phyloP scores from a whole-genome alignment of 2,113 vertebrate species.

The Asarcornis scutulata region DNA sequence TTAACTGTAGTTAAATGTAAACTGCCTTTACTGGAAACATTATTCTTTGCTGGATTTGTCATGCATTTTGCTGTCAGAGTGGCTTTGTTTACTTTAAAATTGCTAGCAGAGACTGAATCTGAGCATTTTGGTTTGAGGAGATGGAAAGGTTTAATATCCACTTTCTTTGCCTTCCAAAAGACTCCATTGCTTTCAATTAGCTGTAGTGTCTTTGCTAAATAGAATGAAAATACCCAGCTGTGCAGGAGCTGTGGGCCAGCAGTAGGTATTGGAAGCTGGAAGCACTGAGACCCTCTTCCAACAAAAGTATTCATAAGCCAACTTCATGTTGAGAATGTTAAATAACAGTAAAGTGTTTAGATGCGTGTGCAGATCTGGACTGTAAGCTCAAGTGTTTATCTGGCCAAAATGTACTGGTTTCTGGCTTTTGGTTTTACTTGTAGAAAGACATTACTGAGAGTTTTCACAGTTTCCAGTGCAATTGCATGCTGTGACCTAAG shows the following conservation, averaged over 20 bases:
- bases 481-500: not conserved
- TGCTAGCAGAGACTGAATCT: not conserved
- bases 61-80: not conserved
- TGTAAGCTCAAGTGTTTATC: not conserved
- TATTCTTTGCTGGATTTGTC: not conserved
- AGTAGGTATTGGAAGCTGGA: constrained; percentile 1
- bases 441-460: not conserved
- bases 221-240: constrained; percentile 31
- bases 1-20: not conserved
- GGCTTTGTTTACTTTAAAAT: not conserved
- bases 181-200: constrained; percentile 38
- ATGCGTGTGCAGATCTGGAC: not conserved
- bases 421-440: not conserved
- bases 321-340: not conserved
- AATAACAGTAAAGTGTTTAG: not conserved
- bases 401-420: not conserved
- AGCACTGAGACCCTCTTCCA: not conserved
- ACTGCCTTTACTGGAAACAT: not conserved
- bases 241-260: not conserved
- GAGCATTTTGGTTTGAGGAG: not conserved
- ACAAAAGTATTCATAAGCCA: not conserved
- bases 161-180: not conserved
- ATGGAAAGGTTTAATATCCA: not conserved
- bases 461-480: not conserved
- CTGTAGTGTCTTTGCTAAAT: constrained; percentile 13